Percentiles rank a stretch among this genome's conserved stretches.
These are phyloP conservation scores for Bembecia ichneumoniformis DNA, from an alignment of 2,888 invertebrate genomes.

Conservation along the genomic window DNA sequence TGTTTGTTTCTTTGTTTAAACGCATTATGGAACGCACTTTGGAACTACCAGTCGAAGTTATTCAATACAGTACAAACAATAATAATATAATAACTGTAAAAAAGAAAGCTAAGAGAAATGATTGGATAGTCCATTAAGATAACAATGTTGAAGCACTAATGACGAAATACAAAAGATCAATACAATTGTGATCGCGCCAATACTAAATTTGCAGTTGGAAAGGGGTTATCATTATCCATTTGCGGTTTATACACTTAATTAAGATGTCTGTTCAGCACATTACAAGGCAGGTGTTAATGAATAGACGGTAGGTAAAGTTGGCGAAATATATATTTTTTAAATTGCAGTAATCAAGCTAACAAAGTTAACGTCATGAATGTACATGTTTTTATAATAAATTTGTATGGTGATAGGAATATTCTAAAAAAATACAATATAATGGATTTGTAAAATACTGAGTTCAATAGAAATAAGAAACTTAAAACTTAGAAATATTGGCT, in stretches of 20 bases:
- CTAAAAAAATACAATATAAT: no score
- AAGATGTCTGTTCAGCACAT: conserved; percentile 8
- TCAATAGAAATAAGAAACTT: no score
- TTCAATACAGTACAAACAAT: neutral
- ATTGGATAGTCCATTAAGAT: conserved; percentile 13
- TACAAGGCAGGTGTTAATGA: neutral
- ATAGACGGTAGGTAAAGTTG: no score
- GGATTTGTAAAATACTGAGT: no score
- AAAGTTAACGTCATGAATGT: no score
- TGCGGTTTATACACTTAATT: conserved; percentile 10
- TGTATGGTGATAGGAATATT: no score
- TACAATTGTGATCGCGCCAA: conserved; percentile 2
- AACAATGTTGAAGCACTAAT: neutral
- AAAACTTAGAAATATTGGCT: no score
- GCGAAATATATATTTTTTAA: no score
- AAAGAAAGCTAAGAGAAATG: conserved; percentile 9
- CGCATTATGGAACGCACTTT: no score
- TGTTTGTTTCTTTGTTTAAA: no score
- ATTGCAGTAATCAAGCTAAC: no score
- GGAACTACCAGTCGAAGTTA: neutral
- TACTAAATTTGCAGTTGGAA: neutral
- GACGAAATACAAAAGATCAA: conserved; percentile 4
- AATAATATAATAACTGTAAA: conserved; percentile 15
- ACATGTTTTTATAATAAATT: no score
- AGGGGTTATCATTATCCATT: conserved; percentile 3